These are phyloP conservation scores for Leptodactylus fallax DNA, from an alignment of 2,797 vertebrate species.

Conservation along the genomic window DNA sequence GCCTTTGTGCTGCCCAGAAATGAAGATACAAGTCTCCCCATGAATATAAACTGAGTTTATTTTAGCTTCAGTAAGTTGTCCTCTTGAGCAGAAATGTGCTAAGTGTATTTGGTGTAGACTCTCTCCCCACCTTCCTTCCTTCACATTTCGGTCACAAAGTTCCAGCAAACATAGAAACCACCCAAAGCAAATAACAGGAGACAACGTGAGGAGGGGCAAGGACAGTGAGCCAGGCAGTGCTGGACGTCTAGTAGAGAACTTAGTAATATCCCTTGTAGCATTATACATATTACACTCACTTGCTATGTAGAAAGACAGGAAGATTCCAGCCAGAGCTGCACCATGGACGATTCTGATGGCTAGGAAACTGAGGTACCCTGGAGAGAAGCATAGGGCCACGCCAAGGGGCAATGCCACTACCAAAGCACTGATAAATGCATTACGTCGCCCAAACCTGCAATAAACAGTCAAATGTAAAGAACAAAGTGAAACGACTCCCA, in stretches of 20 bases:
- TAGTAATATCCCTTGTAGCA: not conserved
- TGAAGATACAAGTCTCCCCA: not conserved
- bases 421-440: constrained; percentile 78
- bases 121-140: not conserved
- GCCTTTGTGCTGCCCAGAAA: not conserved
- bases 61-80: not conserved
- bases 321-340: constrained; percentile 79
- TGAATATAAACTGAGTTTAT: too few relatives aligned
- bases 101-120: not conserved
- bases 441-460: constrained; percentile 84
- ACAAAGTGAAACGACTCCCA: too few relatives aligned
- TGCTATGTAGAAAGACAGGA: constrained; percentile 84
- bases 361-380: constrained; percentile 76
- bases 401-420: constrained; percentile 80
- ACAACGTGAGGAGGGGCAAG: not conserved
- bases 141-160: constrained; percentile 36
- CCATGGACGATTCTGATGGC: constrained; percentile 80
- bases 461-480: not conserved
- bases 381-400: constrained; percentile 76
- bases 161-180: constrained; percentile 22
- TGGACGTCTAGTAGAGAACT: not conserved
- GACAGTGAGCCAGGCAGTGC: not conserved
- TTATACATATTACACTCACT: constrained; percentile 66
- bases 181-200: constrained; percentile 52
- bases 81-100: too few relatives aligned